Evolutionary conservation across 2,797 vertebrate genomes (phyloP), one percentile per base, ranked within the genome.

Genomic region (Megalops cyprinoides): DNA sequence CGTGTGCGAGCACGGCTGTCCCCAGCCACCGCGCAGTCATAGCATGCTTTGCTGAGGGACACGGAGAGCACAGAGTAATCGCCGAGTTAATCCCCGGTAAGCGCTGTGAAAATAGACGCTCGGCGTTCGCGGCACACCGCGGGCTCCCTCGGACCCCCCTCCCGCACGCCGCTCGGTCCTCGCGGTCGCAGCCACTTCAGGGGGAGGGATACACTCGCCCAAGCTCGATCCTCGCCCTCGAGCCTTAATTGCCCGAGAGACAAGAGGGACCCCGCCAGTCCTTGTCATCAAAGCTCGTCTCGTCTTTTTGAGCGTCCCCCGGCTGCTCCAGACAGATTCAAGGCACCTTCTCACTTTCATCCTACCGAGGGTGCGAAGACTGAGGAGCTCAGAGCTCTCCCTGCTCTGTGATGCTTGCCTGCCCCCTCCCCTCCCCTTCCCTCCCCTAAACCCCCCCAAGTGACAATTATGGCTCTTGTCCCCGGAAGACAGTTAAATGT

Each of bases 61-160:
- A 80, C 56, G 80, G 74, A 74, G 81, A 82, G 58, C 84, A 76
- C 82, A 78, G 77, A 83, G 78, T 89, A 92, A 92, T 90, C 90
- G 86, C 87, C 81, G 34, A 76, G 84, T 81, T 94, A 93, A 94
- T 94, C 94, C 87, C 82, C 76, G 62, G 71, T 93, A 93, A 92
- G 86, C 88, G 87, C 81, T 89, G 85, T 92, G 86, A 85, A 94
- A 93, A 93, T 92, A 93, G 90, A 88, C 84, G 49, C 28, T 48
- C 28, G 56, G 78, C 77, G 82, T 77, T 65, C 80, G 79, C 62
- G 18, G 65, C 67, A 4, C 44, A 44, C 44, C 69, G 65, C 44
- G 5, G 84, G 39, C 2, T 65, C 74, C 73, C 56, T 46, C 65
- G 79, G 76, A 75, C 74, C 53, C 8, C 4, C 12, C 49, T 74